phyloP scores from a whole-genome alignment of 1,140 invertebrate species.

The Achroia grisella region DNA sequence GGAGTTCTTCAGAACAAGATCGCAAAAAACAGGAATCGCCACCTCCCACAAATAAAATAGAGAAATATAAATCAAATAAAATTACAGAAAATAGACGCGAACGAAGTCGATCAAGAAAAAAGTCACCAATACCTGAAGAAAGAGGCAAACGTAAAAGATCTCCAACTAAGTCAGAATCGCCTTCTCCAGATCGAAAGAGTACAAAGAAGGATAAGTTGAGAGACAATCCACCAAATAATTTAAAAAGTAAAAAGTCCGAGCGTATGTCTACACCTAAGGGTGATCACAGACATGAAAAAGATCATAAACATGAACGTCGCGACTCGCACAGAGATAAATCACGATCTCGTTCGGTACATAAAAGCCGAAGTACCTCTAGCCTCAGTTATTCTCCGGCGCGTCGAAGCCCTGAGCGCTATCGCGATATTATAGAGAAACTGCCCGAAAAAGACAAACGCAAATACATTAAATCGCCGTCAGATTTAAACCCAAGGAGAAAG shows the following conservation, averaged over 20 bases:
- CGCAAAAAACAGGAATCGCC: conserved; percentile 21
- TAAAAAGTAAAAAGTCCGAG: conserved; percentile 29
- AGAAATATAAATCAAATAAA: conserved; percentile 34
- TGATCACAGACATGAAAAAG: conserved; percentile 27
- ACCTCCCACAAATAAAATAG: conserved; percentile 24
- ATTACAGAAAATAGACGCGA: conserved; percentile 25
- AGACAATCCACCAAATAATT: conserved; percentile 24
- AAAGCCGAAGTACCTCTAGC: conserved; percentile 69
- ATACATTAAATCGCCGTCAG: conserved; percentile 62
- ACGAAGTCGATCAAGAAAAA: conserved; percentile 26
- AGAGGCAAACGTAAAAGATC: conserved; percentile 22
- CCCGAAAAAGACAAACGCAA: conserved; percentile 71
- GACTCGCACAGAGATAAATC: conserved; percentile 22
- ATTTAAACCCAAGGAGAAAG: conserved; percentile 47
- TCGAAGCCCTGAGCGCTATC: conserved; percentile 77
- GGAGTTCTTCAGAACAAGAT: conserved; percentile 29
- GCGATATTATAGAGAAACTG: conserved; percentile 74
- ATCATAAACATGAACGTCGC: conserved; percentile 18
- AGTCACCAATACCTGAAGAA: conserved; percentile 30
- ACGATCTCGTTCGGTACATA: conserved; percentile 36
- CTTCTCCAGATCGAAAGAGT: conserved; percentile 22
- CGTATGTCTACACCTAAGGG: conserved; percentile 26
- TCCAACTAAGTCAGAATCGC: conserved; percentile 39
- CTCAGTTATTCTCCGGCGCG: conserved; percentile 79
- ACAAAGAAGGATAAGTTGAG: conserved; percentile 36